These are phyloP conservation scores for Aspiorhynchus laticeps DNA, from an alignment of 2,113 vertebrate species.

Conservation along the genomic window DNA sequence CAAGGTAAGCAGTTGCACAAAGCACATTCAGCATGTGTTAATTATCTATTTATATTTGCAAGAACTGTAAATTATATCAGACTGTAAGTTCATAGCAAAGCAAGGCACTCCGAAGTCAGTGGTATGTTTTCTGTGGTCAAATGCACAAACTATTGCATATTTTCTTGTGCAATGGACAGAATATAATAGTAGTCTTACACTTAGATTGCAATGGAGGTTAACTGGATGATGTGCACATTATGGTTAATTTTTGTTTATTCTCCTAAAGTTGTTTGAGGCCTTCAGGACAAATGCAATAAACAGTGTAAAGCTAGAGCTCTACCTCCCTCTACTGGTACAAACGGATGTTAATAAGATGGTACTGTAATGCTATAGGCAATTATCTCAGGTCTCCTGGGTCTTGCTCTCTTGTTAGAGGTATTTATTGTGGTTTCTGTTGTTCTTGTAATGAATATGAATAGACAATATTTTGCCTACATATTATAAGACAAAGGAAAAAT, in stretches of 20 bases:
- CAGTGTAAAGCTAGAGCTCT: conserved; percentile 11
- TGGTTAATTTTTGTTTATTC: not conserved
- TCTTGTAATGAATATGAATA: not conserved
- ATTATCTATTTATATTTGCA: not conserved
- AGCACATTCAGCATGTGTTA: not conserved
- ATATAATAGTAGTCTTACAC: not conserved
- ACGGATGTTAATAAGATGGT: not conserved
- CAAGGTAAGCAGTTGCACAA: conserved; percentile 43
- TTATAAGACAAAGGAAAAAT: not conserved
- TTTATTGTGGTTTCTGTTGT: not conserved
- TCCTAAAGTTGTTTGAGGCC: not conserved
- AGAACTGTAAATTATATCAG: not conserved
- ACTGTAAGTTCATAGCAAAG: not conserved
- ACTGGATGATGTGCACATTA: not conserved
- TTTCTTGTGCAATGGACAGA: not conserved
- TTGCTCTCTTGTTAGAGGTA: not conserved
- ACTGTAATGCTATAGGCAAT: not conserved
- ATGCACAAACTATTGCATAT: not conserved
- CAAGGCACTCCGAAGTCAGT: not conserved
- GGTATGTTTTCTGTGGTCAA: not conserved
- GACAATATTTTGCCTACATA: not conserved
- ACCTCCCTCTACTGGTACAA: conserved; percentile 1
- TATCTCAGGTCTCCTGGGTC: conserved; percentile 1
- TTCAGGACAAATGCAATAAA: not conserved
- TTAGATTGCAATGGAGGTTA: not conserved